Percentiles rank a stretch among this genome's conserved stretches.
These are phyloP conservation scores for Frieseomelitta varia DNA, from an alignment of 1,140 invertebrate species.

Conservation along the genomic window DNA sequence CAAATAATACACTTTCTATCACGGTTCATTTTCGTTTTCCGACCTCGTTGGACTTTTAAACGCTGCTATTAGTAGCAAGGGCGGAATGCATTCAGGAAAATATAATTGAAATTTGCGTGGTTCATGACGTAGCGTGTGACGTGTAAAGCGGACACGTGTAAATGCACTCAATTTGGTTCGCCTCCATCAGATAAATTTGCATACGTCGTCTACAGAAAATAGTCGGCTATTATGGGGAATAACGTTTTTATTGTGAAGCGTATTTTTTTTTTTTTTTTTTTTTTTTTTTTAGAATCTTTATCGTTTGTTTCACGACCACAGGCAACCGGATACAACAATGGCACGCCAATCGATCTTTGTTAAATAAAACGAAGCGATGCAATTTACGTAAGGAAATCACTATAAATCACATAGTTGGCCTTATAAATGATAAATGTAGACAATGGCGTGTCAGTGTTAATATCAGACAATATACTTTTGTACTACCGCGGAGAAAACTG, in stretches of 20 bases:
- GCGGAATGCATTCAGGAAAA: slow-evolving; percentile 2
- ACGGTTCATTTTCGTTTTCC: neutral
- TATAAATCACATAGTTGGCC: neutral
- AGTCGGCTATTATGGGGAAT: neutral
- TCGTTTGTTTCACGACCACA: neutral
- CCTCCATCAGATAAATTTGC: slow-evolving; percentile 7
- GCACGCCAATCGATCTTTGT: slow-evolving; percentile 52
- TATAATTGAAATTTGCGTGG: slow-evolving; percentile 15
- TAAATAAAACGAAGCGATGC: slow-evolving; percentile 43
- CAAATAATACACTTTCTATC: neutral
- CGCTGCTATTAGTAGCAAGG: slow-evolving; percentile 11
- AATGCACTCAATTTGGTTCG: slow-evolving; percentile 7
- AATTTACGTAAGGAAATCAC: slow-evolving; percentile 55
- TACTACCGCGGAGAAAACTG: neutral
- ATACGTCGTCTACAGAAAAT: neutral
- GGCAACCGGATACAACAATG: slow-evolving; percentile 14
- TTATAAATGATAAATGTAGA: slow-evolving; percentile 47
- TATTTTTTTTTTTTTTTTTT: too few relatives aligned
- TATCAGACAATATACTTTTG: slow-evolving; percentile 21
- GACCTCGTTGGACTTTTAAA: slow-evolving; percentile 13
- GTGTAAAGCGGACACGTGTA: slow-evolving; percentile 28
- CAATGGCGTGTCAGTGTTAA: slow-evolving; percentile 34
- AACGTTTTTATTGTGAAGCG: neutral
- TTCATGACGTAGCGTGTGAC: slow-evolving; percentile 30
- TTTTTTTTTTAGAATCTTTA: neutral